Base-by-base conservation (phyloP, 2,797 vertebrate genomes). In the Hephaestus fuliginosus region DNA sequence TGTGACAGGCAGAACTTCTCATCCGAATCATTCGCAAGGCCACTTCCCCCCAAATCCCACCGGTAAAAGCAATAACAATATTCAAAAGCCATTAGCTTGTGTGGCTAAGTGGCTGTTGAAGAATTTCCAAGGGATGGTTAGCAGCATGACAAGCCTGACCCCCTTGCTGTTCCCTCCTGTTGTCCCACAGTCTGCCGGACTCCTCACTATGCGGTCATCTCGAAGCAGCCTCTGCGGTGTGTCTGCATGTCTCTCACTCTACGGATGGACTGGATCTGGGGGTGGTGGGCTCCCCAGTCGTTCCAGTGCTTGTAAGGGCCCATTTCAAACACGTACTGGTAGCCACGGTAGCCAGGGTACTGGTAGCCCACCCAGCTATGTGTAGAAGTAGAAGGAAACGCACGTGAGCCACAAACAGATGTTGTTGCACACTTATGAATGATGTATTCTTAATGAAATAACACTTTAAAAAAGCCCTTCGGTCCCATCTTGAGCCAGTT, bases 291-390 rank as follows among this genome's bases (percentile, higher is more conserved):
- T 22, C 96, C 96, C 96, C 96, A 97, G 28, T 97, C 95, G 10
- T 97, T 97, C 96, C 96, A 97, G 88, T 96, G 96, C 89, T 96
- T 97, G 89, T 60, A 96, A 58, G 93, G 81, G 4, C 95, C 96
- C 88, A 85, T 91, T 83, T 97, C 96, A 70, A 96, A 93, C 76
- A 97, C 84, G 28, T 96, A 97, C 91, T 97, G 96, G 89, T 89
- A 97, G 62, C 96, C 96, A 89, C 96, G 95, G 85, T 97, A 97
- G 53, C 96, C 96, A 18, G 96, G 96, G 76, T 97, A 97, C 88
- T 97, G 96, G 88, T 97, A 97, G 39, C 95, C 96, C 80, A 97
- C 96, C 96, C 96, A 97, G 81, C 96, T 97, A 82, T 58, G 81
- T 14, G 64, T 14, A 56, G 46, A 81, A 67, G 41, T 0, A 14